These are phyloP conservation scores for Natator depressus DNA, from an alignment of 2,113 vertebrate species.

Conservation along the genomic window DNA sequence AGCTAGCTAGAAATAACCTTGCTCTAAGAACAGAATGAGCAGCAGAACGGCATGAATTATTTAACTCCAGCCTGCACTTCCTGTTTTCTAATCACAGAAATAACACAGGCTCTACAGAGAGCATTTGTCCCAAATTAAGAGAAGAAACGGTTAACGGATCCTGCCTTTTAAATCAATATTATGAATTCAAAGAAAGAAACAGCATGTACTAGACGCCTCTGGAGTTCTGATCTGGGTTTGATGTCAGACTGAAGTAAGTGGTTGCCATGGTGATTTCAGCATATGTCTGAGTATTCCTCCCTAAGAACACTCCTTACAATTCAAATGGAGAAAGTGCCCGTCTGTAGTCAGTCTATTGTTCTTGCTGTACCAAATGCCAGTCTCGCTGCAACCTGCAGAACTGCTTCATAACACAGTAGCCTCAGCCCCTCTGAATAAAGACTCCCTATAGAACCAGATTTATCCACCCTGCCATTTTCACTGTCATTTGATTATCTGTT, in stretches of 20 bases:
- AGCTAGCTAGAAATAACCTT: constrained; percentile 49
- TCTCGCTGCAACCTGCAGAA: neutral
- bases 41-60: constrained; percentile 67
- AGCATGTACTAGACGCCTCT: constrained; percentile 66
- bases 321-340: constrained; percentile 58
- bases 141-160: constrained; percentile 62
- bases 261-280: constrained; percentile 81
- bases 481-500: constrained; percentile 65
- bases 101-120: constrained; percentile 6
- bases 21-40: constrained; percentile 49
- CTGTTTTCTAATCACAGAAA: constrained; percentile 17
- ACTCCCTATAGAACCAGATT: constrained; percentile 55
- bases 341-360: constrained; percentile 63
- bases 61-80: constrained; percentile 36
- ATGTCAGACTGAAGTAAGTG: constrained; percentile 68
- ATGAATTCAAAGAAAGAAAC: constrained; percentile 68
- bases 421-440: constrained; percentile 34
- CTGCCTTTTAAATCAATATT: constrained; percentile 70
- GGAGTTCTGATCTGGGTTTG: constrained; percentile 66
- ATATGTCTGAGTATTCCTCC: constrained; percentile 73
- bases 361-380: constrained; percentile 17
- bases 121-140: constrained; percentile 47
- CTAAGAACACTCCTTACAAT: no score
- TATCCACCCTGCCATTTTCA: constrained; percentile 66
- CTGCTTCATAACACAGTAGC: constrained; percentile 54